These are phyloP conservation scores for Aplochiton taeniatus DNA, from an alignment of 2,797 vertebrate species.

Conservation along the genomic window DNA sequence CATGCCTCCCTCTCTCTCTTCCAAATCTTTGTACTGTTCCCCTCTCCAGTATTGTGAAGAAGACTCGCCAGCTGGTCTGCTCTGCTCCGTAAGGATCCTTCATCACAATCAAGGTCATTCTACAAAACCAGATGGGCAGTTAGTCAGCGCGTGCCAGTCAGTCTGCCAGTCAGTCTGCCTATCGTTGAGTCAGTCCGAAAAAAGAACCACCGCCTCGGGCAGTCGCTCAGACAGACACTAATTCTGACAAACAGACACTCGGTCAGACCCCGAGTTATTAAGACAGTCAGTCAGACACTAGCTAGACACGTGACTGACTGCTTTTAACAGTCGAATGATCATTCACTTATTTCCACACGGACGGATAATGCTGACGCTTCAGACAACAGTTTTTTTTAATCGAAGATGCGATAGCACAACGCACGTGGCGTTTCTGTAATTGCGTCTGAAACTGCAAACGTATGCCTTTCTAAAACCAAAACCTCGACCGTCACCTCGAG, in stretches of 20 bases:
- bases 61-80: too few relatives aligned
- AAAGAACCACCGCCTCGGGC: background rate
- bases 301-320: background rate
- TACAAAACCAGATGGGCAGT: slow-evolving; percentile 15
- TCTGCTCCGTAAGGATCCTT: slow-evolving; percentile 13
- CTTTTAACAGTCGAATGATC: background rate
- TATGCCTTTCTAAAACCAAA: too few relatives aligned
- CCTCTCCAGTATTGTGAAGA: too few relatives aligned
- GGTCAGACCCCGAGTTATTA: too few relatives aligned
- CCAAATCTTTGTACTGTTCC: background rate
- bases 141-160: slow-evolving; percentile 13
- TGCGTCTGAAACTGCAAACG: too few relatives aligned
- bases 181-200: too few relatives aligned
- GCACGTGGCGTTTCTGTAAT: too few relatives aligned
- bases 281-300: background rate
- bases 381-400: background rate
- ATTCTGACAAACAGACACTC: background rate
- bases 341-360: background rate
- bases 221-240: background rate
- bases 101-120: slow-evolving; percentile 12
- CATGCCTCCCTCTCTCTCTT: background rate
- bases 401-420: too few relatives aligned
- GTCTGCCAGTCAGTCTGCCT: background rate
- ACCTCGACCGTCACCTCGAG: too few relatives aligned
- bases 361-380: too few relatives aligned